A percentile compares a stretch with the other conserved stretches of the same genome.
Evolutionary conservation across 1,140 invertebrate genomes (phyloP).

Genomic region (Acyrthosiphon pisum): DNA sequence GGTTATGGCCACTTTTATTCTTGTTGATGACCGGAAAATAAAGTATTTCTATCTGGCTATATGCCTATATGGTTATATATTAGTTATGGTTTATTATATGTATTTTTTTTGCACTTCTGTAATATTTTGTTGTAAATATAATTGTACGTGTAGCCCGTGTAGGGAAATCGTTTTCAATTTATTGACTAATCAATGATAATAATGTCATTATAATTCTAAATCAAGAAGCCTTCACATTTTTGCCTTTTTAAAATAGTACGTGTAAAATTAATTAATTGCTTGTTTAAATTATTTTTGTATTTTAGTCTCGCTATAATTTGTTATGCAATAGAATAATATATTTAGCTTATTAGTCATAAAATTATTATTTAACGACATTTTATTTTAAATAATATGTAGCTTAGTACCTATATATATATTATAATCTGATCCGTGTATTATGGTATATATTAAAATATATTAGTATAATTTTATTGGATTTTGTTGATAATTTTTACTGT

Average conservation of each 20-base stretch:
- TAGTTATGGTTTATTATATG: neutral
- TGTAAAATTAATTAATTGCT: slow-evolving; percentile 4
- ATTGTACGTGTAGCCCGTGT: neutral
- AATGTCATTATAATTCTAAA: slow-evolving; percentile 18
- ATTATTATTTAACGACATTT: too few relatives aligned
- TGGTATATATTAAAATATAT: neutral
- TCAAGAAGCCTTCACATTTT: neutral
- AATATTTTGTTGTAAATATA: neutral
- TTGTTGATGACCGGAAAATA: slow-evolving; percentile 17
- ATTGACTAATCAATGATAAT: neutral
- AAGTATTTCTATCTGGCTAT: neutral
- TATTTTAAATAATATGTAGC: neutral
- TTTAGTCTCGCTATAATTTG: neutral
- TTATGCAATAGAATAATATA: neutral
- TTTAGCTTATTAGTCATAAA: neutral
- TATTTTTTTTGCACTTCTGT: neutral
- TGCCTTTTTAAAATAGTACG: neutral
- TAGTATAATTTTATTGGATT: neutral
- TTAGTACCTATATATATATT: too few relatives aligned
- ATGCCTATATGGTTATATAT: neutral
- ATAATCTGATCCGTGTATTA: neutral
- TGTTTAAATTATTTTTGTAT: slow-evolving; percentile 13
- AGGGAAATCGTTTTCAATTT: neutral
- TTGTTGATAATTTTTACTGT: neutral
- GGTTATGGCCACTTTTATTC: slow-evolving; percentile 22